Evolutionary conservation across 2,888 invertebrate species (phyloP).

Genomic region (Carterocephalus palaemon): DNA sequence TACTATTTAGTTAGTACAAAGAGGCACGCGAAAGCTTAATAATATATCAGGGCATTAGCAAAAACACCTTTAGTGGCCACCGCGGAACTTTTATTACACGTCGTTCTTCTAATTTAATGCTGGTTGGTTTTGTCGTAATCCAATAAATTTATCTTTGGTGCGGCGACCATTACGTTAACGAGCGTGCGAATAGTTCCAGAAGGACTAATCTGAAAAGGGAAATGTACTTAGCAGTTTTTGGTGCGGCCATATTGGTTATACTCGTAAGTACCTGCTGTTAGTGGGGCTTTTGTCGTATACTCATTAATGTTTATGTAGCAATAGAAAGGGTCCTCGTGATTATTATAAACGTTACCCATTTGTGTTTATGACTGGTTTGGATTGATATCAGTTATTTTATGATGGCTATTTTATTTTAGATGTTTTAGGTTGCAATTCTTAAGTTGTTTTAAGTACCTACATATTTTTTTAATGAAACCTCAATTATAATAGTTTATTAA

Average conservation of each 20-base stretch:
- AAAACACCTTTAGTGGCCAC: constrained; percentile 20
- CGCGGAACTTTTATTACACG: constrained; percentile 38
- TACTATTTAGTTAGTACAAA: background rate
- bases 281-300: constrained; percentile 11
- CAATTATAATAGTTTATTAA: no score
- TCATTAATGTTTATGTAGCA: constrained; percentile 19
- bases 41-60: constrained; percentile 37
- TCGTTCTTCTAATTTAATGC: constrained; percentile 48
- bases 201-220: constrained; percentile 44
- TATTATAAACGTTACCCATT: constrained; percentile 17
- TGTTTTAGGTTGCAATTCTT: no score
- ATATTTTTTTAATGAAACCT: no score
- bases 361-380: constrained; percentile 12
- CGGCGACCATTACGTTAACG: constrained; percentile 66
- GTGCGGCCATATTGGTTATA: constrained; percentile 17
- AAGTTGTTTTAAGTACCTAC: no score
- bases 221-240: constrained; percentile 26
- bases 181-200: constrained; percentile 59
- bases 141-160: constrained; percentile 59
- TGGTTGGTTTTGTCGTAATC: constrained; percentile 54
- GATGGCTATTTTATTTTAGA: no score
- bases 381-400: background rate
- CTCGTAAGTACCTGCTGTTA: constrained; percentile 14
- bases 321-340: constrained; percentile 8
- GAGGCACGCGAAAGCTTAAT: constrained; percentile 24